Conservation (phyloP, 1,140 invertebrate genomes). For the Mercenaria mercenaria region DNA sequence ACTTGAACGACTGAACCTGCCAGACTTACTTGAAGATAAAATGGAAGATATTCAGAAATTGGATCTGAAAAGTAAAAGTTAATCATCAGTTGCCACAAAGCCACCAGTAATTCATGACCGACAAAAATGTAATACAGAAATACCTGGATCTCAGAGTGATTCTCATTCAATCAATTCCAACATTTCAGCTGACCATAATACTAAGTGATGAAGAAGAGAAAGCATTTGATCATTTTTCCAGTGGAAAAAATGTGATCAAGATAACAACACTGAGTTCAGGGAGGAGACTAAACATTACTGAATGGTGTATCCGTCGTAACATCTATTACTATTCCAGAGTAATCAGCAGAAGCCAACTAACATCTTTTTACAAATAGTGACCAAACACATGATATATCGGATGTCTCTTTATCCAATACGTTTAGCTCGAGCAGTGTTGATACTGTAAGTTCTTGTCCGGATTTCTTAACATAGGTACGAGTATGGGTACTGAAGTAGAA, state of each 20-base stretch:
- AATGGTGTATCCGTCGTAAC: background rate
- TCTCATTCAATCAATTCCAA: too few species aligned
- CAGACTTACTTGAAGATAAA: constrained; percentile 83
- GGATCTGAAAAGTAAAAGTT: constrained; percentile 73
- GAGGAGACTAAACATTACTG: background rate
- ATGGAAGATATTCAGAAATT: constrained; percentile 67
- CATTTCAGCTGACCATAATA: too few species aligned
- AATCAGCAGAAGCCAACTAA: background rate
- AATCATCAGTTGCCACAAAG: too few species aligned
- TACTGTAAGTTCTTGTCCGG: background rate
- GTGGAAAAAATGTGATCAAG: background rate
- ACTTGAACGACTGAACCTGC: constrained; percentile 84
- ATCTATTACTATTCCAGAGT: background rate
- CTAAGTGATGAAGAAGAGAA: background rate
- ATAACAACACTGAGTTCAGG: background rate
- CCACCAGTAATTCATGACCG: too few species aligned
- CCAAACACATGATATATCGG: background rate
- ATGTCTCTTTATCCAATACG: constrained; percentile 67
- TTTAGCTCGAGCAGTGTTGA: constrained; percentile 60
- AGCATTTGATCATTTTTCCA: background rate
- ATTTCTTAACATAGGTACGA: background rate
- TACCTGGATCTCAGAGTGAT: too few species aligned
- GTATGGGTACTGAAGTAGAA: background rate
- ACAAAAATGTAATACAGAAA: too few species aligned
- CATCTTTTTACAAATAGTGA: too few species aligned